phyloP scores from a whole-genome alignment of 2,113 vertebrate species.

The Brachirus orientalis region DNA sequence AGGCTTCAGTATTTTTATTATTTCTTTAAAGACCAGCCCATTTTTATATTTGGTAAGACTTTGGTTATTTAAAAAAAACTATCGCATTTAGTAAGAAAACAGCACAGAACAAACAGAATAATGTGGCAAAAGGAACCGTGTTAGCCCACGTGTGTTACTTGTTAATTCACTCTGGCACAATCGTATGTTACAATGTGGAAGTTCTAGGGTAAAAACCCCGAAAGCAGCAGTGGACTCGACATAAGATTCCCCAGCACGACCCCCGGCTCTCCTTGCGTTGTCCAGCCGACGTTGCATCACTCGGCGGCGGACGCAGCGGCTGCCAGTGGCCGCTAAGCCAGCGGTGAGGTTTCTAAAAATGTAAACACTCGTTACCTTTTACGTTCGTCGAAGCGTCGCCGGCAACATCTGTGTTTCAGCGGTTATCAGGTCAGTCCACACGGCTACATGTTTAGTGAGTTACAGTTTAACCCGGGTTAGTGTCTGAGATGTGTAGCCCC shows the following conservation, averaged over 20 bases:
- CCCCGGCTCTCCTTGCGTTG: constrained; percentile 33
- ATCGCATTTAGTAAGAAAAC: too few relatives aligned
- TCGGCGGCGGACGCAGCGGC: constrained; percentile 21
- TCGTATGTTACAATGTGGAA: too few relatives aligned
- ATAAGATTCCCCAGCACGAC: background rate
- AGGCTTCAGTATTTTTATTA: too few relatives aligned
- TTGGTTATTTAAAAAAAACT: too few relatives aligned
- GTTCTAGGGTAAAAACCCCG: too few relatives aligned
- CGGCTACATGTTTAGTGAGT: constrained; percentile 28
- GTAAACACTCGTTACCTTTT: constrained; percentile 48
- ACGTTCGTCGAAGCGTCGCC: constrained; percentile 5
- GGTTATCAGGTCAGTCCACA: background rate
- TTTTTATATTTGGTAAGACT: too few relatives aligned
- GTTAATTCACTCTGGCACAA: background rate
- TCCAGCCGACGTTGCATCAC: constrained; percentile 17
- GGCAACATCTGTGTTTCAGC: constrained; percentile 10
- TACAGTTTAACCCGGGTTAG: background rate
- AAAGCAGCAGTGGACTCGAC: too few relatives aligned
- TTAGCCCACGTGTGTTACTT: too few relatives aligned
- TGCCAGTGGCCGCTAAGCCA: constrained; percentile 30
- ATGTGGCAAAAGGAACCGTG: too few relatives aligned
- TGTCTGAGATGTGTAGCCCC: background rate
- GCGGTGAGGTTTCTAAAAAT: constrained; percentile 1
- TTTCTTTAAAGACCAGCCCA: too few relatives aligned
- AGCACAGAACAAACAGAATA: too few relatives aligned